A percentile compares a stretch with the other conserved stretches of the same genome.
Evolutionary conservation across 2,888 invertebrate species (phyloP).

Genomic region (Zhuqinia jingwanae): DNA sequence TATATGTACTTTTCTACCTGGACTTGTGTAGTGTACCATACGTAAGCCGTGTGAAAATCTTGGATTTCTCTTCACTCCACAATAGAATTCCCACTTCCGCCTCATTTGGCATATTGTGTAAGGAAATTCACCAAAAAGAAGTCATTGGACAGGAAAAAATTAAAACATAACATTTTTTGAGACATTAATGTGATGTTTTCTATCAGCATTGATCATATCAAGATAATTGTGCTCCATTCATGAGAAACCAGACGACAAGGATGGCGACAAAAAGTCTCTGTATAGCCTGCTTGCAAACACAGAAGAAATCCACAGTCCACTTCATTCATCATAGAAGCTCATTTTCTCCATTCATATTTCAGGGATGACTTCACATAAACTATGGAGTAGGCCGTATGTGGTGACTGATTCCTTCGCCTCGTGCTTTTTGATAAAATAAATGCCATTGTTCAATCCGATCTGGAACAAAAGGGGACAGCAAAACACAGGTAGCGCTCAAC

Average conservation of each 20-base stretch:
- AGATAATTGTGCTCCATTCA: conserved; percentile 5
- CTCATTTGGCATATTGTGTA: conserved; percentile 17
- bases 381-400: conserved; percentile 41
- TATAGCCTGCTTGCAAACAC: too few relatives aligned
- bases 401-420: conserved; percentile 39
- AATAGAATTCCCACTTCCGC: conserved; percentile 27
- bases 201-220: conserved; percentile 38
- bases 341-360: conserved; percentile 48
- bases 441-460: conserved; percentile 5
- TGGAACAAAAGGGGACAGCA: conserved; percentile 18
- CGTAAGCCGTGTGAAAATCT: conserved; percentile 52
- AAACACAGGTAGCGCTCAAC: neutral
- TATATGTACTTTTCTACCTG: too few relatives aligned
- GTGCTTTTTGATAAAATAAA: conserved; percentile 41
- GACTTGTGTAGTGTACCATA: too few relatives aligned
- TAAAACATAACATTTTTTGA: neutral
- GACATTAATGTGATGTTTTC: too few relatives aligned
- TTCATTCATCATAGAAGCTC: neutral
- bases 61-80: conserved; percentile 37
- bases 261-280: conserved; percentile 20
- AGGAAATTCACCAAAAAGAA: conserved; percentile 16
- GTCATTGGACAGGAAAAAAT: conserved; percentile 46
- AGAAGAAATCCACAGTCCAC: too few relatives aligned
- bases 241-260: neutral
- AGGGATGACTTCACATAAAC: conserved; percentile 51